Evolutionary conservation across 2,888 invertebrate species (phyloP).

Genomic region (Cantharis lateralis): DNA sequence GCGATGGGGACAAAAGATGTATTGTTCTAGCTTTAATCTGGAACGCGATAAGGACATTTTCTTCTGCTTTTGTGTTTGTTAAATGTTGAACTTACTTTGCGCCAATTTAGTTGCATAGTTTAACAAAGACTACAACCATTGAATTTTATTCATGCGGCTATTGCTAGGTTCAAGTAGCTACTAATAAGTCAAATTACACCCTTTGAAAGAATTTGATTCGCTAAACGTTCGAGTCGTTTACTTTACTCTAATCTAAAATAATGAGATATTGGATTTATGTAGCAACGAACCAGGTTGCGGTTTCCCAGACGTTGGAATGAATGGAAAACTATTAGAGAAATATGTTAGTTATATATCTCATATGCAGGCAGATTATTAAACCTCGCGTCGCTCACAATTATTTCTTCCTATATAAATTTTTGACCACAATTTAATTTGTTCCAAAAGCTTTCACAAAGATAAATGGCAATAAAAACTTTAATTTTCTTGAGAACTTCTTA

Average conservation of each 20-base stretch:
- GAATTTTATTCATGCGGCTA: slow-evolving; percentile 27
- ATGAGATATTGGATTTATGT: background rate
- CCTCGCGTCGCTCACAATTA: background rate
- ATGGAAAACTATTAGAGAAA: background rate
- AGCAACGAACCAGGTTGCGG: background rate
- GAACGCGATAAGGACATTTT: slow-evolving; percentile 33
- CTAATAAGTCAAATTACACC: background rate
- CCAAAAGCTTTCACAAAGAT: background rate
- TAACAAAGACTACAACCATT: slow-evolving; percentile 20
- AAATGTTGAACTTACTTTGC: slow-evolving; percentile 23
- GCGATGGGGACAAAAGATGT: slow-evolving; percentile 22
- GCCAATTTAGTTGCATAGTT: slow-evolving; percentile 19
- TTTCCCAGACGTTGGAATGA: background rate
- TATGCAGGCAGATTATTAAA: background rate
- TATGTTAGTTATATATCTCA: background rate
- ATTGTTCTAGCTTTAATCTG: slow-evolving; percentile 29
- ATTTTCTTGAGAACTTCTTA: background rate
- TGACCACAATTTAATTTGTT: background rate
- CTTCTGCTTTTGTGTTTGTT: slow-evolving; percentile 32
- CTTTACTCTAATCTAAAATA: slow-evolving; percentile 48
- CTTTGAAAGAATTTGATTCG: background rate
- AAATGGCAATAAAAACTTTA: background rate
- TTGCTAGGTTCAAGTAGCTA: slow-evolving; percentile 18
- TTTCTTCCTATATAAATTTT: background rate
- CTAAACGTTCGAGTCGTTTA: background rate